Evolutionary conservation across 2,797 vertebrate species (phyloP).

Genomic region (Sebastes trivittatus): DNA sequence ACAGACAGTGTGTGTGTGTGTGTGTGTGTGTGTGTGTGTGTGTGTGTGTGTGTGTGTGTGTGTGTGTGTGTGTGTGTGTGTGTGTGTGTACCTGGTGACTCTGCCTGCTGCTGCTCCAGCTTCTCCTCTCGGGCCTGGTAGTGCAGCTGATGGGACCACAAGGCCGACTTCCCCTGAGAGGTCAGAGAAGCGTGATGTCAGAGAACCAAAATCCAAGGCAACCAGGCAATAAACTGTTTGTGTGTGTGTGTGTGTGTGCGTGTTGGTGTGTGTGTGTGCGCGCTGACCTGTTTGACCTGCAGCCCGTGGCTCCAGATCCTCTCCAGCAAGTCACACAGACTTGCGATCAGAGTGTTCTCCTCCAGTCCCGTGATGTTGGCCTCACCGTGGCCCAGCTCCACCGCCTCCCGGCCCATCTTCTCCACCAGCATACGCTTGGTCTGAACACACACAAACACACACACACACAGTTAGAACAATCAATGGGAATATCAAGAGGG

Average conservation of each 20-base stretch:
- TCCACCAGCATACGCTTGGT: slow-evolving; percentile 99
- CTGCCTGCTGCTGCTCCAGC: slow-evolving; percentile 81
- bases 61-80: too few relatives aligned
- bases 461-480: neutral
- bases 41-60: slow-evolving; percentile 22
- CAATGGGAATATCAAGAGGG: neutral
- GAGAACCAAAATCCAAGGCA: neutral
- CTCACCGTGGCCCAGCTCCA: slow-evolving; percentile 97
- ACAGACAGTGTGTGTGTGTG: neutral
- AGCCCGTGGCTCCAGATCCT: slow-evolving; percentile 99
- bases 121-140: slow-evolving; percentile 91
- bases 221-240: neutral
- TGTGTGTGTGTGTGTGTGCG: neutral
- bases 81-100: slow-evolving; percentile 82
- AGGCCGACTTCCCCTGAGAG: slow-evolving; percentile 90
- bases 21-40: neutral
- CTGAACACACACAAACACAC: slow-evolving; percentile 65
- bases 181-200: slow-evolving; percentile 9
- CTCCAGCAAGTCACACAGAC: slow-evolving; percentile 96
- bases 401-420: slow-evolving; percentile 98
- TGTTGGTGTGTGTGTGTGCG: neutral
- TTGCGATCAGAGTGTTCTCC: slow-evolving; percentile 98
- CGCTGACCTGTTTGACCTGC: slow-evolving; percentile 95
- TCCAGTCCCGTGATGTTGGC: slow-evolving; percentile 98
- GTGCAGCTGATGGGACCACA: slow-evolving; percentile 94